Percentiles rank a stretch among this genome's conserved stretches.
phyloP scores from a whole-genome alignment of 2,797 vertebrate species.

The Odontamblyopus rebecca region DNA sequence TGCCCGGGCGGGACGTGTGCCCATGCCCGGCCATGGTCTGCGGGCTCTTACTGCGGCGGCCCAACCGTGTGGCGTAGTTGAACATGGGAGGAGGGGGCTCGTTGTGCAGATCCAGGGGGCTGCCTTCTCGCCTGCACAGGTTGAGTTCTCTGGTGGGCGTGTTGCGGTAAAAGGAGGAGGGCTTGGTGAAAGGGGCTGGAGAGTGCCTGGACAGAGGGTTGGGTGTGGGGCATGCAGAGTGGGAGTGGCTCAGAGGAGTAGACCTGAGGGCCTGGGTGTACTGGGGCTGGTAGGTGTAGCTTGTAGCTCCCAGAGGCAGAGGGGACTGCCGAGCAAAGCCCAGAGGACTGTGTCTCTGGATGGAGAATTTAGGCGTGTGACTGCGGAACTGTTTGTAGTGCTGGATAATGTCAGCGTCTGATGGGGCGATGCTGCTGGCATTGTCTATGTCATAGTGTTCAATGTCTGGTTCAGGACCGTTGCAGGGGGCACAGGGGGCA shows the following conservation, averaged over 20 bases:
- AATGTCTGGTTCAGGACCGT: conserved; percentile 86
- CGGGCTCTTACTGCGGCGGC: conserved; percentile 94
- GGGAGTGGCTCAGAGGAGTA: conserved; percentile 88
- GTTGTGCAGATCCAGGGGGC: conserved; percentile 84
- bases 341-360: conserved; percentile 95
- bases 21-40: conserved; percentile 88
- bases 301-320: conserved; percentile 89
- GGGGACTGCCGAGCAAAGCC: conserved; percentile 95
- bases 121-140: conserved; percentile 88
- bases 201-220: conserved; percentile 92
- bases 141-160: conserved; percentile 93
- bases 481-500: conserved; percentile 86
- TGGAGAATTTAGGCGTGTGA: conserved; percentile 95
- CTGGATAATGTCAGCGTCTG: conserved; percentile 95
- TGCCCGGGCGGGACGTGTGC: conserved; percentile 87
- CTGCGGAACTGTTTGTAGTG: conserved; percentile 98
- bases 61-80: conserved; percentile 90
- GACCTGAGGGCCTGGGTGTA: conserved; percentile 88
- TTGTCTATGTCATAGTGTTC: conserved; percentile 99
- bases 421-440: conserved; percentile 96
- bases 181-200: conserved; percentile 92
- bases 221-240: conserved; percentile 88
- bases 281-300: conserved; percentile 91
- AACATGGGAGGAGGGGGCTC: conserved; percentile 89
- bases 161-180: conserved; percentile 89